Conservation (phyloP, 2,888 invertebrate species). For the Lysandra bellargus region DNA sequence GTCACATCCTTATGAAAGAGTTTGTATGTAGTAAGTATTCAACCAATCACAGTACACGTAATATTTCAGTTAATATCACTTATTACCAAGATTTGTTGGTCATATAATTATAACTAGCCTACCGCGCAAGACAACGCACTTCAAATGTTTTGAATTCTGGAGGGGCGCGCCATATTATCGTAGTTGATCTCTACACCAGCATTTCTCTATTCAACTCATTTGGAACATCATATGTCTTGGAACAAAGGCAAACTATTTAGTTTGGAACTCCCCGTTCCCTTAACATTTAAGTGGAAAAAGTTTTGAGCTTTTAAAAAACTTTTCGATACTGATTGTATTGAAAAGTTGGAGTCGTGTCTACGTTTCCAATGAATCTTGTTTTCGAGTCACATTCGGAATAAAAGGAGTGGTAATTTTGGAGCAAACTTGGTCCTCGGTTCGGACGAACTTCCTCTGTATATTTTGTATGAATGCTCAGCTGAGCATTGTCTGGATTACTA, state of each 20-base stretch:
- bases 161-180: too few species aligned
- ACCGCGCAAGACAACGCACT: too few species aligned
- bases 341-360: slow-evolving; percentile 25
- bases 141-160: too few species aligned
- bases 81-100: too few species aligned
- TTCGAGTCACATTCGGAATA: slow-evolving; percentile 23
- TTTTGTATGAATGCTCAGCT: slow-evolving; percentile 9
- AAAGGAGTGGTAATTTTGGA: slow-evolving; percentile 26
- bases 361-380: slow-evolving; percentile 25
- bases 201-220: not conserved
- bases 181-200: not conserved
- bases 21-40: too few species aligned
- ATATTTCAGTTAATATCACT: too few species aligned
- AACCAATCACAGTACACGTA: too few species aligned
- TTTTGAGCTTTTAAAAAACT: slow-evolving; percentile 25
- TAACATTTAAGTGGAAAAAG: slow-evolving; percentile 17
- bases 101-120: too few species aligned
- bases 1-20: too few species aligned
- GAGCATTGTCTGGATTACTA: not conserved
- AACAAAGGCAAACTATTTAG: not conserved
- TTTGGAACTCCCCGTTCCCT: not conserved
- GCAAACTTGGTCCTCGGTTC: not conserved
- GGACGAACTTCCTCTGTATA: slow-evolving; percentile 4
- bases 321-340: slow-evolving; percentile 28
- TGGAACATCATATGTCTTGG: slow-evolving; percentile 1